phyloP scores from a whole-genome alignment of 2,797 vertebrate genomes.

The Siniperca undulata region DNA sequence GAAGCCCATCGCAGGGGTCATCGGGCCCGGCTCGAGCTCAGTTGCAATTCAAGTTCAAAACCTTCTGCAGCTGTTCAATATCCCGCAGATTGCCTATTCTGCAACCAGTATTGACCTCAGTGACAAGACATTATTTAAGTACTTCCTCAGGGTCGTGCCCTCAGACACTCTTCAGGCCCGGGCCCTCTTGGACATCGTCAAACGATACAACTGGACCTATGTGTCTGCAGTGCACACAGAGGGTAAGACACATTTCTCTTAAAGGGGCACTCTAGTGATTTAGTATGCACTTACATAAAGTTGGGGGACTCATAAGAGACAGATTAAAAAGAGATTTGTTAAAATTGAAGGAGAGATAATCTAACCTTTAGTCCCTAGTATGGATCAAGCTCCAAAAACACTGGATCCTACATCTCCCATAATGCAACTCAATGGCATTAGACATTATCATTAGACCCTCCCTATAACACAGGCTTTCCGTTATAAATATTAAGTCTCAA shows the following conservation, averaged over 20 bases:
- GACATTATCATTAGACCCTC: background rate
- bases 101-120: conserved; percentile 98
- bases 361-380: background rate
- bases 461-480: background rate
- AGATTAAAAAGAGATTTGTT: background rate
- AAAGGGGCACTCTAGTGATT: background rate
- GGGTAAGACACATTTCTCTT: conserved; percentile 85
- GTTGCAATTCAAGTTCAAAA: conserved; percentile 99
- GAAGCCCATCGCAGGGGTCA: conserved; percentile 97
- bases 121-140: conserved; percentile 96
- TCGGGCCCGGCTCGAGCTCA: conserved; percentile 97
- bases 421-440: background rate
- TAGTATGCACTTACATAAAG: background rate
- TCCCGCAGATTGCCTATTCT: conserved; percentile 98
- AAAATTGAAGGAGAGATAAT: background rate
- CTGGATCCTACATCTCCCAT: background rate
- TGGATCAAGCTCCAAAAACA: background rate
- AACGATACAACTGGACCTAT: conserved; percentile 98
- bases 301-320: background rate
- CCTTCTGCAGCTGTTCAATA: conserved; percentile 97
- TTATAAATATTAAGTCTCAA: background rate
- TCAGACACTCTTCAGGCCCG: conserved; percentile 96
- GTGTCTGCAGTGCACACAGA: conserved; percentile 98
- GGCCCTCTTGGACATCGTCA: conserved; percentile 97
- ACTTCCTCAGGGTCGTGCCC: conserved; percentile 98